Evolutionary conservation across 2,113 vertebrate genomes (phyloP).

Genomic region (Hassar affinis): DNA sequence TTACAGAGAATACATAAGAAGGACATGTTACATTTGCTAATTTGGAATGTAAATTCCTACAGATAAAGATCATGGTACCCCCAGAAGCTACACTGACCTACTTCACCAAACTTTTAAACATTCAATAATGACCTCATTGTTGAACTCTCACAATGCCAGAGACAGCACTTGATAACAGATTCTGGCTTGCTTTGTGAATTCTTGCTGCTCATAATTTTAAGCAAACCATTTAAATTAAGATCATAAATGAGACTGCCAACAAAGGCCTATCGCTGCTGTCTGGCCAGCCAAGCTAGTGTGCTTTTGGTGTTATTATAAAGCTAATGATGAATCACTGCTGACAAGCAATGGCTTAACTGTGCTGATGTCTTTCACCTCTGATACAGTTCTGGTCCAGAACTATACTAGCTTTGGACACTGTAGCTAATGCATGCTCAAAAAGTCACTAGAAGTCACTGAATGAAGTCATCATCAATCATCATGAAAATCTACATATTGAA

Average conservation of each 20-base stretch:
- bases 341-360: conserved; percentile 13
- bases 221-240: conserved; percentile 14
- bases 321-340: conserved; percentile 24
- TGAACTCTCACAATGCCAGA: background rate
- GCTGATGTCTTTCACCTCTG: background rate
- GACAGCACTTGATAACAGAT: background rate
- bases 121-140: conserved; percentile 2
- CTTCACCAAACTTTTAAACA: conserved; percentile 5
- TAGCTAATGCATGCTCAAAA: background rate
- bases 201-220: background rate
- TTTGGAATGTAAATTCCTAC: background rate
- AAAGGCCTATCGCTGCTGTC: background rate
- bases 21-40: background rate
- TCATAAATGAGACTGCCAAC: conserved; percentile 16
- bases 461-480: background rate
- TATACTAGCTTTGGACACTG: conserved; percentile 8
- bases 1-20: background rate
- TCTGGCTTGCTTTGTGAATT: conserved; percentile 3
- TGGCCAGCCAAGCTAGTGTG: background rate
- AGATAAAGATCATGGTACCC: background rate
- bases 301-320: background rate
- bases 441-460: background rate
- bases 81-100: background rate
- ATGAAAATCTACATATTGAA: background rate
- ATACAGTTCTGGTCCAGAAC: background rate